These are phyloP conservation scores for Dipus sagitta DNA, from an alignment of 2,797 vertebrate species.

Conservation along the genomic window DNA sequence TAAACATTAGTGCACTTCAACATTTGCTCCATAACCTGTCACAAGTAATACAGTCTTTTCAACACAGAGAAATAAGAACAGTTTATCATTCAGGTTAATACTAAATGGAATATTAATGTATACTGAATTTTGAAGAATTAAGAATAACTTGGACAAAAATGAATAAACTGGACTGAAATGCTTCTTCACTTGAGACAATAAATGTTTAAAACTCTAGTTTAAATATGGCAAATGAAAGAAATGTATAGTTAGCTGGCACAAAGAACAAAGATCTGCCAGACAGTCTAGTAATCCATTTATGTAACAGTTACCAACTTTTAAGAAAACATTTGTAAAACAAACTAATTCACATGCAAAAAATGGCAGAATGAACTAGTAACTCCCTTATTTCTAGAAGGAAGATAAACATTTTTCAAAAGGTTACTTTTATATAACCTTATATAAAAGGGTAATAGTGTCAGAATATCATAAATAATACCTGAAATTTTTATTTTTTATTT, in stretches of 20 bases:
- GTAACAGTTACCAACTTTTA: conserved; percentile 54
- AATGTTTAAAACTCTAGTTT: conserved; percentile 50
- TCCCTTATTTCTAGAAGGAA: neutral
- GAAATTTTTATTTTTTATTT: neutral
- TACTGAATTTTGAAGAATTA: conserved; percentile 33
- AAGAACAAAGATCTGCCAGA: conserved; percentile 12
- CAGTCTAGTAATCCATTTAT: conserved; percentile 32
- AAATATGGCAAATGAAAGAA: conserved; percentile 44
- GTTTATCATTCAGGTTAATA: conserved; percentile 38
- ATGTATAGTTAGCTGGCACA: neutral
- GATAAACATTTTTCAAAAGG: conserved; percentile 15
- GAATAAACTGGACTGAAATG: neutral
- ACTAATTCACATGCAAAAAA: conserved; percentile 32
- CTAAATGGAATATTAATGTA: neutral
- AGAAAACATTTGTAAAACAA: conserved; percentile 51
- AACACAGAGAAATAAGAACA: conserved; percentile 53
- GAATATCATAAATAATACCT: conserved; percentile 5
- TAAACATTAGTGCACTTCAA: conserved; percentile 97
- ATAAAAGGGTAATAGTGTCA: neutral
- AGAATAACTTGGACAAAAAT: neutral
- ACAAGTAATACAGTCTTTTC: conserved; percentile 46
- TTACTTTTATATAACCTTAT: neutral
- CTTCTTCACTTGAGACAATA: conserved; percentile 22
- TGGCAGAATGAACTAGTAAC: neutral
- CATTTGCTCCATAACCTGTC: conserved; percentile 96